Evolutionary conservation across 2,113 vertebrate species (phyloP), one percentile per base, ranked within the genome.

Genomic region (Blennius ocellaris): DNA sequence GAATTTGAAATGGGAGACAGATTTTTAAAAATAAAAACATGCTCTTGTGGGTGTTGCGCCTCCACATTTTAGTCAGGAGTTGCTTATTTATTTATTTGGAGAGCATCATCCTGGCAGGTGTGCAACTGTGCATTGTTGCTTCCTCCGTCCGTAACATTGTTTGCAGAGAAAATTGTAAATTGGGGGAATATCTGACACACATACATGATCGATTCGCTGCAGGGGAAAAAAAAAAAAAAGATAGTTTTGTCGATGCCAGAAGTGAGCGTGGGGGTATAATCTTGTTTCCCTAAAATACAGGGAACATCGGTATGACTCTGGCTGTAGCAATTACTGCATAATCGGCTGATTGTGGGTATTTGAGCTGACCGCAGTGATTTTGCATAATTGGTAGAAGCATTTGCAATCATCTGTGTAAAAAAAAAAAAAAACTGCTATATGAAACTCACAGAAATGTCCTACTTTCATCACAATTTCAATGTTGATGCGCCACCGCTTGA

Each of bases 141-240:
- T 54, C 38, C 54, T 76, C 30, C 30, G 70, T 63, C 60, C 53
- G 51, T 21, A 38, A 58, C 53, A 44, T 48, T 53, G 50, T 71
- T 63, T 38, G n/a, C 38, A 17, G n/a, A 11, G 9, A 36, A 40
- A 30, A 30, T 40, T 17, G 38, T 15, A 12, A 66, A 36, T 50
- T 14, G 40, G 38, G 16, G n/a, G n/a, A 51, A 60, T 7, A n/a
- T 16, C 43, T 59, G 48, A 66, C 60, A 39, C 21, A 61, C 43
- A 78, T 44, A 41, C 43, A 52, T 44, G n/a, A 73, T 55, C 51
- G 64, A 71, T 12, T 70, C 16, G 60, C 44, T 43, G 57, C 47
- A 21, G 8, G 53, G 39, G 11, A 63, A 30, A 30, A 30, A 30
- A 30, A 30, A 30, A 30, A 57, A 44, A n/a, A 63, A 30, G 12